Conservation (phyloP, 2,888 invertebrate species). For the Leptopilina drosophilae region DNA sequence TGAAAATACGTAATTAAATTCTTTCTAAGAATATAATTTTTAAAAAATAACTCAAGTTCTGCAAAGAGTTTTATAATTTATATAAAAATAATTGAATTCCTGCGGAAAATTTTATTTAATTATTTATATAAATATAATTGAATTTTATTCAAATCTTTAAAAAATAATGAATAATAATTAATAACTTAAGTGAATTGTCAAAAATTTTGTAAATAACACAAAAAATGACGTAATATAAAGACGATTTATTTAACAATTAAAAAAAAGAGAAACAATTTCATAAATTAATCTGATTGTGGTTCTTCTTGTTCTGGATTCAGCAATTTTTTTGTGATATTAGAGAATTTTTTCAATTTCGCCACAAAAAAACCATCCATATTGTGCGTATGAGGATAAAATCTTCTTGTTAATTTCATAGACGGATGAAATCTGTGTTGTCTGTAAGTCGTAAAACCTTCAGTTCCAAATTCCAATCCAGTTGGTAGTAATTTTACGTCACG, state of each 20-base stretch:
- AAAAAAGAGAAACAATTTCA: background rate
- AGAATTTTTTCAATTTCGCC: conserved; percentile 97
- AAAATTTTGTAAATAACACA: no score
- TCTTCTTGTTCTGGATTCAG: conserved; percentile 58
- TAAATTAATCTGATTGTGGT: conserved; percentile 67
- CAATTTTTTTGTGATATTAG: conserved; percentile 81
- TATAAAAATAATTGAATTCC: no score
- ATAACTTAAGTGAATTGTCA: no score
- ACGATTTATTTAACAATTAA: conserved; percentile 19
- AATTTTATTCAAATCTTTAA: no score
- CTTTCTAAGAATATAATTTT: no score
- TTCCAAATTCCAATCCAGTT: conserved; percentile 96
- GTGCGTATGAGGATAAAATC: conserved; percentile 98
- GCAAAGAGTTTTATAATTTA: no score
- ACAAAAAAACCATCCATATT: conserved; percentile 99
- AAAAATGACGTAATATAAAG: background rate
- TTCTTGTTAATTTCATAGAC: conserved; percentile 89
- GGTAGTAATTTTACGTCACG: conserved; percentile 95
- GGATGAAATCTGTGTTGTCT: conserved; percentile 93
- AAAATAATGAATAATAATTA: no score
- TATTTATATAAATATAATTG: no score
- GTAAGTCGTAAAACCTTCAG: conserved; percentile 95
- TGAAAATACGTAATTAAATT: no score
- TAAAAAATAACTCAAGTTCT: no score
- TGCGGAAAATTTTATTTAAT: no score